These are phyloP conservation scores for Conus canariensis DNA, from an alignment of 2,888 invertebrate genomes.

Conservation along the genomic window DNA sequence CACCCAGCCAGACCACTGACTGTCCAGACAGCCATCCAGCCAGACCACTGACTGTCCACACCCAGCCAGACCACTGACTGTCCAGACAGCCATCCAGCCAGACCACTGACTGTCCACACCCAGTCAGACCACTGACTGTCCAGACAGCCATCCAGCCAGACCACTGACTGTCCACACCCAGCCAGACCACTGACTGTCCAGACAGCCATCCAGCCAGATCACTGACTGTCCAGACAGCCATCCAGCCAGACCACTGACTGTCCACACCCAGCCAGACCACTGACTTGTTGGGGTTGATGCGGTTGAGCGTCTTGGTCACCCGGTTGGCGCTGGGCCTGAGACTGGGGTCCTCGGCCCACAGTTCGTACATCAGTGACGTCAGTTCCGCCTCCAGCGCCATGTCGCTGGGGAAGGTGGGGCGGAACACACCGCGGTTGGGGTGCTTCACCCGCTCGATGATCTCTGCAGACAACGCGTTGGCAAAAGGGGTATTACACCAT, in stretches of 20 bases:
- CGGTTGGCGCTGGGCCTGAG: slow-evolving; percentile 62
- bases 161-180: too few relatives aligned
- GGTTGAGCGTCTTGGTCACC: slow-evolving; percentile 63
- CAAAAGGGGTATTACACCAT: too few relatives aligned
- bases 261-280: background rate
- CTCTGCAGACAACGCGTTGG: slow-evolving; percentile 49
- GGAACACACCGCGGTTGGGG: slow-evolving; percentile 54
- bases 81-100: too few relatives aligned
- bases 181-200: too few relatives aligned
- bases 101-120: too few relatives aligned
- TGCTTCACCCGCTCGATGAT: slow-evolving; percentile 60
- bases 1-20: too few relatives aligned
- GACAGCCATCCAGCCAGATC: background rate
- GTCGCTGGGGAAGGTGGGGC: slow-evolving; percentile 63
- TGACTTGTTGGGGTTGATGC: slow-evolving; percentile 68
- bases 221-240: background rate
- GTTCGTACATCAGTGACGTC: slow-evolving; percentile 62
- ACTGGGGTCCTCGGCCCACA: slow-evolving; percentile 69
- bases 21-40: too few relatives aligned
- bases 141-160: too few relatives aligned
- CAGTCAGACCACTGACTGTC: too few relatives aligned
- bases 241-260: background rate
- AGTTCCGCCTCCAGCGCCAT: slow-evolving; percentile 62
- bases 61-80: too few relatives aligned
- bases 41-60: too few relatives aligned